Evolutionary conservation across 2,797 vertebrate species (phyloP).

Genomic region (Adrianichthys oophorus): DNA sequence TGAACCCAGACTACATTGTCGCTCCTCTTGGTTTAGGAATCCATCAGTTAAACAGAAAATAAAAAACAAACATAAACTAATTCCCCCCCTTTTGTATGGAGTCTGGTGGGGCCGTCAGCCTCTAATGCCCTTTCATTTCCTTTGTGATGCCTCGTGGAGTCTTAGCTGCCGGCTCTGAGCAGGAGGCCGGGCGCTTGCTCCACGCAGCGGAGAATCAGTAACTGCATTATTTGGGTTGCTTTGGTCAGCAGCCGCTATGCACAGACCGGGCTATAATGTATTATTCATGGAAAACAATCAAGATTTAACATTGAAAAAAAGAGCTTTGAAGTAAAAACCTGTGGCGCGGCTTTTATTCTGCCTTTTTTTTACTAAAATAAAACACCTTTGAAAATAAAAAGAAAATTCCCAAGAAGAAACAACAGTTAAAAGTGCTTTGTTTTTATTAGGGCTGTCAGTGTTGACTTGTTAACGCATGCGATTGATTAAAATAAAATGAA

Average conservation of each 20-base stretch:
- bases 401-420: conserved; percentile 5
- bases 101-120: conserved; percentile 46
- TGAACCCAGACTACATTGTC: conserved; percentile 19
- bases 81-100: conserved; percentile 12
- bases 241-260: conserved; percentile 62
- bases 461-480: too few species aligned
- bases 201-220: conserved; percentile 48
- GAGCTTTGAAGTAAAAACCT: conserved; percentile 67
- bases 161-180: conserved; percentile 51
- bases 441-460: conserved; percentile 27
- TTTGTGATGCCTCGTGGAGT: conserved; percentile 45
- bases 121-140: conserved; percentile 50
- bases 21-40: conserved; percentile 53
- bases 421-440: conserved; percentile 8
- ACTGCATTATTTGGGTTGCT: conserved; percentile 57
- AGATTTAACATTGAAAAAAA: conserved; percentile 66
- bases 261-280: conserved; percentile 53
- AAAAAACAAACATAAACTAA: conserved; percentile 1
- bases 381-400: neutral
- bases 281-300: conserved; percentile 72
- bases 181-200: conserved; percentile 44
- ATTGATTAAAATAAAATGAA: too few species aligned
- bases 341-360: conserved; percentile 47
- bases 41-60: conserved; percentile 42
- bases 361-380: conserved; percentile 22